Evolutionary conservation across 1,140 invertebrate species (phyloP).

Genomic region (Formica exsecta): DNA sequence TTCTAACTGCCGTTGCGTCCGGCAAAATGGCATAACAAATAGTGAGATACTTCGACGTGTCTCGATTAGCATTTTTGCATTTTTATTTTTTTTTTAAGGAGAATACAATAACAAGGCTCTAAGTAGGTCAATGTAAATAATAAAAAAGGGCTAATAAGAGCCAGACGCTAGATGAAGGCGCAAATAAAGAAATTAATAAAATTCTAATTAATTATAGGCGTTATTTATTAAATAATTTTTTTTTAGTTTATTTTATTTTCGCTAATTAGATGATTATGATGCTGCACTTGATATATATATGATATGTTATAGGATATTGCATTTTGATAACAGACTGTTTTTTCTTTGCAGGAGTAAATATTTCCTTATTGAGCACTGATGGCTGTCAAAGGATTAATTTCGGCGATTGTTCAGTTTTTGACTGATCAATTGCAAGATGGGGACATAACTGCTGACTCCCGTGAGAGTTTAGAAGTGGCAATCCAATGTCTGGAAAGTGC

Average conservation of each 20-base stretch:
- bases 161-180: too few species aligned
- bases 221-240: too few species aligned
- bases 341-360: slow-evolving; percentile 28
- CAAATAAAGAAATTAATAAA: too few species aligned
- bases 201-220: too few species aligned
- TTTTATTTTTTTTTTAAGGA: background rate
- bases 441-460: slow-evolving; percentile 88
- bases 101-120: too few species aligned
- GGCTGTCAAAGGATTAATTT: slow-evolving; percentile 82
- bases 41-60: background rate
- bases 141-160: too few species aligned
- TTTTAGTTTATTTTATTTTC: background rate
- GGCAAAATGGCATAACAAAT: background rate
- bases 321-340: background rate
- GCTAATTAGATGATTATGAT: background rate
- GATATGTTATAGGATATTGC: background rate
- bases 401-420: slow-evolving; percentile 84
- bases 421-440: slow-evolving; percentile 83
- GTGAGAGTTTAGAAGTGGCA: slow-evolving; percentile 94
- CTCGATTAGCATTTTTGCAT: background rate
- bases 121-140: too few species aligned
- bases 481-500: slow-evolving; percentile 95
- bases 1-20: background rate
- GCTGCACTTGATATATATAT: too few species aligned
- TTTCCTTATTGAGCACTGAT: slow-evolving; percentile 68